Conservation (phyloP, 1,140 invertebrate genomes). For the Vollenhovia emeryi region DNA sequence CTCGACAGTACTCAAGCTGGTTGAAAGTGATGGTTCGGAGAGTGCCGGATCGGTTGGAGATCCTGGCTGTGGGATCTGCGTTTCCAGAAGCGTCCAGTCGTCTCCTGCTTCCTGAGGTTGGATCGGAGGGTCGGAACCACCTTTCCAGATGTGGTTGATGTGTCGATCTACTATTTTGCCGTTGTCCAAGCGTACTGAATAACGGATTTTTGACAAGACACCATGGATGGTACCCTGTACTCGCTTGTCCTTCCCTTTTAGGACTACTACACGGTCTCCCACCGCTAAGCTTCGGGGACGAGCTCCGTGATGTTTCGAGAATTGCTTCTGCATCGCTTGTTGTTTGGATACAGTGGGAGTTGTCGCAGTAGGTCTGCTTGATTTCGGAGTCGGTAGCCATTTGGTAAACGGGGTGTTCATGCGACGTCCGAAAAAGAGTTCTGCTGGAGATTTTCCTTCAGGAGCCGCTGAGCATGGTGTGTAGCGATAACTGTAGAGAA, state of each 20-base stretch:
- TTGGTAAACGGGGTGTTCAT: conserved; percentile 1
- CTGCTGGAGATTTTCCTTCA: not conserved
- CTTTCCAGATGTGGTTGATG: conserved; percentile 18
- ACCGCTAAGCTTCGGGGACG: not conserved
- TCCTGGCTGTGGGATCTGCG: too few relatives aligned
- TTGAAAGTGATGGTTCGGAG: too few relatives aligned
- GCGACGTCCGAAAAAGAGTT: not conserved
- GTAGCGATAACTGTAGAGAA: not conserved
- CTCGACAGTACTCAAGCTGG: too few relatives aligned
- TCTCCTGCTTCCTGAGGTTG: too few relatives aligned
- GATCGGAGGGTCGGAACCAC: not conserved
- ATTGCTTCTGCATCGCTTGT: not conserved
- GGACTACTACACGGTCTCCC: not conserved
- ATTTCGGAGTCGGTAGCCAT: not conserved
- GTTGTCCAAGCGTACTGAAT: not conserved
- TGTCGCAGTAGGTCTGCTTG: too few relatives aligned
- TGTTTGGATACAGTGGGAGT: not conserved
- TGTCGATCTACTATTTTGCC: not conserved
- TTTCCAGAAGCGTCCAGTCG: too few relatives aligned
- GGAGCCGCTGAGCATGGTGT: not conserved
- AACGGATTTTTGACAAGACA: not conserved
- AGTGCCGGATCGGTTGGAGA: too few relatives aligned
- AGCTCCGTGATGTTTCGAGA: not conserved
- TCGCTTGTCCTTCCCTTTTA: not conserved
- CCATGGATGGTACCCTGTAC: not conserved